Conservation (phyloP, 2,797 vertebrate genomes). For the Perodicticus potto region DNA sequence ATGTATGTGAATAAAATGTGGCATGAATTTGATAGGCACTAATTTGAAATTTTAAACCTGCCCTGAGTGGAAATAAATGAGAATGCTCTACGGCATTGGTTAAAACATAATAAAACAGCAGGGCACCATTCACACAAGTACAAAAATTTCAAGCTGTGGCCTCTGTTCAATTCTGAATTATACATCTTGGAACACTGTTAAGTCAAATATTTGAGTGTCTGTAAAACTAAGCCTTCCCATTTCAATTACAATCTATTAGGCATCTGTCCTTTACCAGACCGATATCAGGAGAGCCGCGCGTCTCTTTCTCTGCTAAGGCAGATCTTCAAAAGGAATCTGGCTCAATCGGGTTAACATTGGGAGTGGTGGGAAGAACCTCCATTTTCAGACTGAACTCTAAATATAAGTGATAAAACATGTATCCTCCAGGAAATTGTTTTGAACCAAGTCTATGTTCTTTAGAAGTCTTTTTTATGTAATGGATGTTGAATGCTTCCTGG, state of each 20-base stretch:
- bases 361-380: background rate
- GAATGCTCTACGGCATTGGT: background rate
- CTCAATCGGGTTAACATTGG: background rate
- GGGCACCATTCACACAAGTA: constrained; percentile 38
- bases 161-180: constrained; percentile 64
- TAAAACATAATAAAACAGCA: constrained; percentile 37
- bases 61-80: background rate
- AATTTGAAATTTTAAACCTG: constrained; percentile 52
- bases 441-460: constrained; percentile 60
- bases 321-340: constrained; percentile 54
- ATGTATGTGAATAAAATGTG: background rate
- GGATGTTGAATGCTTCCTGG: constrained; percentile 64
- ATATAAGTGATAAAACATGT: constrained; percentile 52
- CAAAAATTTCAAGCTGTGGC: constrained; percentile 38
- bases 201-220: constrained; percentile 78
- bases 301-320: background rate
- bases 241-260: constrained; percentile 74
- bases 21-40: background rate
- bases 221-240: constrained; percentile 62
- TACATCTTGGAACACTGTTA: constrained; percentile 64
- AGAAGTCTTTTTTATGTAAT: constrained; percentile 66
- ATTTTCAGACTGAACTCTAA: background rate
- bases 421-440: constrained; percentile 64
- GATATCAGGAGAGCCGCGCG: background rate
- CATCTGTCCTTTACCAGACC: constrained; percentile 8